These are phyloP conservation scores for Philhelius pedissequus DNA, from an alignment of 2,888 invertebrate genomes.

Conservation along the genomic window DNA sequence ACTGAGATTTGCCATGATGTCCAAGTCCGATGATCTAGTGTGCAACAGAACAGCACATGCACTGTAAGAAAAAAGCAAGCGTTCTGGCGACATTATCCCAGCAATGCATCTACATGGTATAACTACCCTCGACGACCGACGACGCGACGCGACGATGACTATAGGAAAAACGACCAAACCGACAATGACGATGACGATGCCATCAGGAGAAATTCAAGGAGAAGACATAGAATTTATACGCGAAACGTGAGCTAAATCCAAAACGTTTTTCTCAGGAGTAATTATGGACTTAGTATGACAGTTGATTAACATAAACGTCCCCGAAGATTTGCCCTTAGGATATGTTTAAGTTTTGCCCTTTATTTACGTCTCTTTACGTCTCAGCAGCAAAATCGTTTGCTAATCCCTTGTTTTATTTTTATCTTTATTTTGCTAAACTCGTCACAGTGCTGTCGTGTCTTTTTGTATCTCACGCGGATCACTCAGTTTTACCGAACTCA, in stretches of 20 bases:
- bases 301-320: conserved; percentile 69
- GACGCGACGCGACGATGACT: background rate
- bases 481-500: conserved; percentile 51
- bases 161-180: too few relatives aligned
- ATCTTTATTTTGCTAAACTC: conserved; percentile 3
- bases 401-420: conserved; percentile 49
- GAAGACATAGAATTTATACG: conserved; percentile 33
- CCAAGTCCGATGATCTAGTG: conserved; percentile 44
- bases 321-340: conserved; percentile 65
- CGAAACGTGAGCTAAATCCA: conserved; percentile 65
- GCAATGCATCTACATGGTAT: conserved; percentile 60
- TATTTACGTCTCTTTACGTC: background rate
- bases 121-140: background rate
- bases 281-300: conserved; percentile 68
- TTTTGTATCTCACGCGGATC: conserved; percentile 66
- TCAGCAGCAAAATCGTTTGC: background rate
- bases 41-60: conserved; percentile 13
- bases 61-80: background rate
- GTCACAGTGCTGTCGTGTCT: conserved; percentile 64
- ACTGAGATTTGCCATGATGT: conserved; percentile 30
- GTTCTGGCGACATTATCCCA: conserved; percentile 60
- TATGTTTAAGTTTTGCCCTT: conserved; percentile 16
- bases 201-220: conserved; percentile 3
- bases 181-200: background rate
- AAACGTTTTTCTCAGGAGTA: conserved; percentile 67